Percentiles rank a stretch among this genome's conserved stretches.
Conservation (phyloP, 1,140 invertebrate species). For the Solen grandis region DNA sequence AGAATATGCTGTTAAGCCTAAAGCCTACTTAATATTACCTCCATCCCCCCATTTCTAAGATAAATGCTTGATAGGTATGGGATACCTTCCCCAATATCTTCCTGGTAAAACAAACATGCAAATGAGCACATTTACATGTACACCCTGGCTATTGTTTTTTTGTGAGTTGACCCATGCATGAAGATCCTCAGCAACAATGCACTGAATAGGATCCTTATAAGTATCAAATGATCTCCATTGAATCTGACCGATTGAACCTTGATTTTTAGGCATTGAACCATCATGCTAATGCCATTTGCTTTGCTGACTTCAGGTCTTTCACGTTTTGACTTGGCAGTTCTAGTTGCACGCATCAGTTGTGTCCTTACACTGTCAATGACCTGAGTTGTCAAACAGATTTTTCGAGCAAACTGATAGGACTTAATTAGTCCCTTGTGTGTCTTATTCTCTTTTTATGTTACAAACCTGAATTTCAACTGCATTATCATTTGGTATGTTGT, state of each 20-base stretch:
- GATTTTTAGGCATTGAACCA: conserved; percentile 21
- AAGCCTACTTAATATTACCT: too few species aligned
- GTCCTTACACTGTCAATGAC: conserved; percentile 21
- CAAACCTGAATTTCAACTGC: conserved; percentile 31
- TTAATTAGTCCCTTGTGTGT: conserved; percentile 51
- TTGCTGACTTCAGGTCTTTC: conserved; percentile 31
- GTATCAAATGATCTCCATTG: conserved; percentile 17
- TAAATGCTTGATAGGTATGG: too few species aligned
- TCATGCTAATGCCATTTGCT: conserved; percentile 15
- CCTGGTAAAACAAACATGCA: too few species aligned
- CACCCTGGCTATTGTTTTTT: conserved; percentile 23
- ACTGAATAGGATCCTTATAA: conserved; percentile 33
- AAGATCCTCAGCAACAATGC: conserved; percentile 4
- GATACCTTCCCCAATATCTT: too few species aligned
- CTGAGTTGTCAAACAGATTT: conserved; percentile 26
- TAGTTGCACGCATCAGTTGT: conserved; percentile 15
- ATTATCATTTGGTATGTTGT: conserved; percentile 58
- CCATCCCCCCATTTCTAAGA: too few species aligned
- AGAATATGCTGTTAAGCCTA: background rate
- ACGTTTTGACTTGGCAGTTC: conserved; percentile 11
- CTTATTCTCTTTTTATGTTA: conserved; percentile 35
- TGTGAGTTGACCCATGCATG: conserved; percentile 28
- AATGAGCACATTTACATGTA: background rate
- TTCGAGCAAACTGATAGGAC: conserved; percentile 22
- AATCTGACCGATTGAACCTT: background rate